phyloP scores from a whole-genome alignment of 1,140 invertebrate species.

The Heterodera carotae region DNA sequence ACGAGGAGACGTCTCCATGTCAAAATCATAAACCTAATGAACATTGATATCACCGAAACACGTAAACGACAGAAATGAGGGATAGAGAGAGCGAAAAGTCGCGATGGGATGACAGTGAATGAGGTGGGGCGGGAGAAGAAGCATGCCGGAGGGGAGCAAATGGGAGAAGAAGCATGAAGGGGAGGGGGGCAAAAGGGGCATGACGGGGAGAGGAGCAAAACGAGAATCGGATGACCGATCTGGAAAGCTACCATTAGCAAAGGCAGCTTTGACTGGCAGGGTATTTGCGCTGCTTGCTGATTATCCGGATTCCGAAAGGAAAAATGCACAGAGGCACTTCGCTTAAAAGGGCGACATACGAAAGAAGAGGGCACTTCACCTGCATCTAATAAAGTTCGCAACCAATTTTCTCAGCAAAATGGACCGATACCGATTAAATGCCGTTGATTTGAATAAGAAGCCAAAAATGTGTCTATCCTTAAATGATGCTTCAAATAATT shows the following conservation, averaged over 20 bases:
- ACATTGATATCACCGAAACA: too few relatives aligned
- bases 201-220: neutral
- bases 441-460: conserved; percentile 2
- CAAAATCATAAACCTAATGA: too few relatives aligned
- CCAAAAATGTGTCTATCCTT: too few relatives aligned
- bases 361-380: too few relatives aligned
- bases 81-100: too few relatives aligned
- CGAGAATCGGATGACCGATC: neutral
- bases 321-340: neutral
- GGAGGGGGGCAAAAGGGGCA: too few relatives aligned
- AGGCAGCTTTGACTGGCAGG: neutral
- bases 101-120: too few relatives aligned
- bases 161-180: too few relatives aligned
- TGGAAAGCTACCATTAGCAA: neutral
- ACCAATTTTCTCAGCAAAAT: neutral
- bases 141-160: too few relatives aligned
- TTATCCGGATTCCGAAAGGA: neutral
- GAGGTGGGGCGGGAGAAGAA: too few relatives aligned
- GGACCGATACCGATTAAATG: neutral
- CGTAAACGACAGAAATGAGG: too few relatives aligned
- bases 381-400: neutral
- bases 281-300: neutral
- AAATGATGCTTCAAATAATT: neutral
- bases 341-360: neutral
- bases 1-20: too few relatives aligned